These are phyloP conservation scores for Cyprinus carpio DNA, from an alignment of 2,113 vertebrate species.

Conservation along the genomic window DNA sequence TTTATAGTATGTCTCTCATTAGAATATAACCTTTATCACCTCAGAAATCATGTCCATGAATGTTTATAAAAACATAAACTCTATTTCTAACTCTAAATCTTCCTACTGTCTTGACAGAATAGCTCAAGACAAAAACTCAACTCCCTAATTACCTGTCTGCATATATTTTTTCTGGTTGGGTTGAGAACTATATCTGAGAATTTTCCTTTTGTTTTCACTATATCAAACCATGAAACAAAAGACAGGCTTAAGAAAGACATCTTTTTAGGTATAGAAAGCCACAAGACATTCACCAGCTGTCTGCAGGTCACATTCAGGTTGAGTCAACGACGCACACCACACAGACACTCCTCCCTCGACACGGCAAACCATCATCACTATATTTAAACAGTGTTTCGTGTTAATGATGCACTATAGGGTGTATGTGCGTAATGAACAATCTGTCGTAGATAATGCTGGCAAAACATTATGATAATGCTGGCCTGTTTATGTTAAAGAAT, in stretches of 20 bases:
- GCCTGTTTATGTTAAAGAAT: background rate
- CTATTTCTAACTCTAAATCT: background rate
- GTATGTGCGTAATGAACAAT: constrained; percentile 13
- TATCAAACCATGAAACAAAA: background rate
- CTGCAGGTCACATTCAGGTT: constrained; percentile 27
- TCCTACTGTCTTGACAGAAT: background rate
- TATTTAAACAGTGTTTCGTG: constrained; percentile 14
- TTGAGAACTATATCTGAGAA: background rate
- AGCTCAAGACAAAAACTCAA: background rate
- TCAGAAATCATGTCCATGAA: background rate
- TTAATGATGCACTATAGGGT: constrained; percentile 26
- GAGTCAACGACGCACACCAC: constrained; percentile 5
- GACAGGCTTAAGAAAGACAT: background rate
- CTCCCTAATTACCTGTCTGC: background rate
- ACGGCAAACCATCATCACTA: constrained; percentile 6
- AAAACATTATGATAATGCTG: constrained; percentile 35
- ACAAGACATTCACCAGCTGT: constrained; percentile 18
- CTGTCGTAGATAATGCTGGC: background rate
- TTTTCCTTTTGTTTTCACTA: background rate
- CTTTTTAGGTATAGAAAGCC: background rate
- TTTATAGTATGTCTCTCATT: background rate
- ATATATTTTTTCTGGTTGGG: background rate
- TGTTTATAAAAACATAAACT: background rate
- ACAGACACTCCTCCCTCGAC: background rate
- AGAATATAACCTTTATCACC: background rate